These are phyloP conservation scores for Gymnocheta viridis DNA, from an alignment of 2,888 invertebrate species.

Conservation along the genomic window DNA sequence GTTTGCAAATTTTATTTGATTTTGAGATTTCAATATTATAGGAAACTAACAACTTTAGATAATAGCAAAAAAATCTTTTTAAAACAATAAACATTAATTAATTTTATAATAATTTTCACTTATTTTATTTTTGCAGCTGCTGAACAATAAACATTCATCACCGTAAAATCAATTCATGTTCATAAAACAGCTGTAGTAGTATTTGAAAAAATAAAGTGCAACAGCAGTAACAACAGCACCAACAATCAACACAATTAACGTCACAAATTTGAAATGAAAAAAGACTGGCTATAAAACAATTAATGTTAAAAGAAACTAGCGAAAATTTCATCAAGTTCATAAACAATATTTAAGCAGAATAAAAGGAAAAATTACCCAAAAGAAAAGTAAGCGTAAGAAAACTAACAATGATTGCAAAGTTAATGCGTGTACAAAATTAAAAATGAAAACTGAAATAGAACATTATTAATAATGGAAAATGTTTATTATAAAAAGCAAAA, in stretches of 20 bases:
- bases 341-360: background rate
- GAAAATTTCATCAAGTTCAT: conserved; percentile 7
- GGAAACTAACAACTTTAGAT: too few relatives aligned
- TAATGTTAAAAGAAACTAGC: conserved; percentile 8
- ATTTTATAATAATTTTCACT: background rate
- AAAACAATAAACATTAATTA: too few relatives aligned
- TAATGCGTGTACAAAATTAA: background rate
- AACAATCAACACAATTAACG: conserved; percentile 50
- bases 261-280: conserved; percentile 26
- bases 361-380: conserved; percentile 5
- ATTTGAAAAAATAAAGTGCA: conserved; percentile 24
- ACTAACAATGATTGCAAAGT: background rate
- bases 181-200: conserved; percentile 6
- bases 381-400: background rate
- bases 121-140: conserved; percentile 28
- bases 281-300: conserved; percentile 1
- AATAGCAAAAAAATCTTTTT: too few relatives aligned
- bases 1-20: too few relatives aligned
- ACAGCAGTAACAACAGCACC: background rate
- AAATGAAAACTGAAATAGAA: conserved; percentile 4
- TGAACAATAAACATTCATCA: background rate
- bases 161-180: background rate
- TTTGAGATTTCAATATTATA: too few relatives aligned
- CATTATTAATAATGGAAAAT: conserved; percentile 15
- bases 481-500: background rate